Evolutionary conservation across 2,888 invertebrate genomes (phyloP).

Genomic region (Dione vanillae): DNA sequence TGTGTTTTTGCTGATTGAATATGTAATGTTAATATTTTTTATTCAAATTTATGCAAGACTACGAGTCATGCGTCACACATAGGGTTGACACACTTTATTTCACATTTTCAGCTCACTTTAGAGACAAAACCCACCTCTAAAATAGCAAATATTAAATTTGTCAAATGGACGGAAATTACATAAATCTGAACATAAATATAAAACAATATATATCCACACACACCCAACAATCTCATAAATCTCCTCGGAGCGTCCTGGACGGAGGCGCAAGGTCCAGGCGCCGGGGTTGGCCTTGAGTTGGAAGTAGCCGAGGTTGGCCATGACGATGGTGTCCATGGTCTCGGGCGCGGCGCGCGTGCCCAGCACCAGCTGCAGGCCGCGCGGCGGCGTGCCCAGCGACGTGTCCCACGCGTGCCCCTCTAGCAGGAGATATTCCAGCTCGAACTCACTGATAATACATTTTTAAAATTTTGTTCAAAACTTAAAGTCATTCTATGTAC

Average conservation of each 20-base stretch:
- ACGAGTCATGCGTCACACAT: too few species aligned
- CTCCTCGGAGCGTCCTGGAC: slow-evolving; percentile 97
- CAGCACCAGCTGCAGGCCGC: slow-evolving; percentile 98
- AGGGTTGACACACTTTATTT: too few species aligned
- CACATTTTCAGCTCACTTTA: too few species aligned
- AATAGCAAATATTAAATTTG: too few species aligned
- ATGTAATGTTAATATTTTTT: too few species aligned
- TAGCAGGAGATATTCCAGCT: slow-evolving; percentile 95
- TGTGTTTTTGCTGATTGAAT: too few species aligned
- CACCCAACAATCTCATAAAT: slow-evolving; percentile 95
- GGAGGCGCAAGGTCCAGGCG: slow-evolving; percentile 94
- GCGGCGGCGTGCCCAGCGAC: slow-evolving; percentile 94
- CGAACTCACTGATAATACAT: slow-evolving; percentile 90
- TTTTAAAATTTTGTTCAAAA: too few species aligned
- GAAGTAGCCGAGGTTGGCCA: slow-evolving; percentile 99
- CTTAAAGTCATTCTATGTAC: too few species aligned
- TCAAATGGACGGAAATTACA: background rate
- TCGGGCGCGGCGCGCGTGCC: slow-evolving; percentile 92
- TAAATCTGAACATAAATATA: background rate
- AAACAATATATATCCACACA: slow-evolving; percentile 25
- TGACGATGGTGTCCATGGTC: slow-evolving; percentile 98
- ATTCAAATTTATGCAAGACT: too few species aligned
- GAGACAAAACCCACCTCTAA: too few species aligned
- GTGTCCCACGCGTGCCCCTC: slow-evolving; percentile 99
- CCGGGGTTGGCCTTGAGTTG: slow-evolving; percentile 98